phyloP scores from a whole-genome alignment of 2,797 vertebrate species.

The Myotis planiceps region DNA sequence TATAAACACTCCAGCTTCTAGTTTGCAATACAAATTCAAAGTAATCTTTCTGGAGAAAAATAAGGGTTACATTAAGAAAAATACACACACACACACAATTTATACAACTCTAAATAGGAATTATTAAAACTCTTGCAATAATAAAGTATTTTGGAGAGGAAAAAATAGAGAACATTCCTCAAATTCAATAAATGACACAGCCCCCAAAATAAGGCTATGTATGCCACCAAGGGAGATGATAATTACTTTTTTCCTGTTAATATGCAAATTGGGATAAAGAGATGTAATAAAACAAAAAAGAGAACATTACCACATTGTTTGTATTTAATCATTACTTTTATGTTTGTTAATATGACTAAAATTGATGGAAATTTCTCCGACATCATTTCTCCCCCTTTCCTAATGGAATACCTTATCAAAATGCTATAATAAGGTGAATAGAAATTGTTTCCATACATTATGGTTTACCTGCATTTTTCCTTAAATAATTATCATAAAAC shows the following conservation, averaged over 20 bases:
- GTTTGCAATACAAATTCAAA: not conserved
- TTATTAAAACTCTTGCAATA: not conserved
- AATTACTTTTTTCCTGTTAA: conserved; percentile 70
- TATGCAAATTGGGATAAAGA: conserved; percentile 23
- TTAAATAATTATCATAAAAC: conserved; percentile 53
- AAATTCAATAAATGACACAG: conserved; percentile 45
- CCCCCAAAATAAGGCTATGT: not conserved
- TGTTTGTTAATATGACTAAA: conserved; percentile 52
- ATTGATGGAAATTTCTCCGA: not conserved
- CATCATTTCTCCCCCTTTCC: not conserved
- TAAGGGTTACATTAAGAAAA: not conserved
- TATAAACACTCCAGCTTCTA: not conserved
- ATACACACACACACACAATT: not conserved
- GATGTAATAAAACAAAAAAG: conserved; percentile 26
- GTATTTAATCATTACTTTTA: conserved; percentile 67
- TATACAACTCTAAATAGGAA: not conserved
- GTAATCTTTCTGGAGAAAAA: not conserved
- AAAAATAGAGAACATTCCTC: not conserved
- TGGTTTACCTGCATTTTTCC: conserved; percentile 7
- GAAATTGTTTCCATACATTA: not conserved
- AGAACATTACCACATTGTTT: conserved; percentile 34
- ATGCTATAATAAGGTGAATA: not conserved
- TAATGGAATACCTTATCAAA: conserved; percentile 56
- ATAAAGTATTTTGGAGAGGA: not conserved
- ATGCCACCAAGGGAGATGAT: conserved; percentile 60